Evolutionary conservation across 1,140 invertebrate species (phyloP).

Genomic region (Apis mellifera): Amel_HAv3.1 CM009941.2:11907501-11908000

Average conservation of each 20-base stretch:
- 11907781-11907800: conserved; percentile 14
- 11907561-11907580: background rate
- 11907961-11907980: background rate
- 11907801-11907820: background rate
- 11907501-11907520: background rate
- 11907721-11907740: background rate
- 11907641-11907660: conserved; percentile 22
- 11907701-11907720: conserved; percentile 45
- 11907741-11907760: background rate
- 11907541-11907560: background rate
- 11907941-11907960: background rate
- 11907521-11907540: conserved; percentile 25
- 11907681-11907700: conserved; percentile 5
- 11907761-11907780: conserved; percentile 17
- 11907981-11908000: too few relatives aligned
- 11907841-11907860: background rate
- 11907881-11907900: background rate
- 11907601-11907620: conserved; percentile 25
- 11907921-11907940: background rate
- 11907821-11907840: background rate
- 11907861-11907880: background rate
- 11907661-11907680: background rate
- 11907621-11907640: conserved; percentile 34
- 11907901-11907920: background rate
- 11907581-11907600: conserved; percentile 48